Conservation (phyloP, 2,113 vertebrate species). For the Piprites chloris region DNA sequence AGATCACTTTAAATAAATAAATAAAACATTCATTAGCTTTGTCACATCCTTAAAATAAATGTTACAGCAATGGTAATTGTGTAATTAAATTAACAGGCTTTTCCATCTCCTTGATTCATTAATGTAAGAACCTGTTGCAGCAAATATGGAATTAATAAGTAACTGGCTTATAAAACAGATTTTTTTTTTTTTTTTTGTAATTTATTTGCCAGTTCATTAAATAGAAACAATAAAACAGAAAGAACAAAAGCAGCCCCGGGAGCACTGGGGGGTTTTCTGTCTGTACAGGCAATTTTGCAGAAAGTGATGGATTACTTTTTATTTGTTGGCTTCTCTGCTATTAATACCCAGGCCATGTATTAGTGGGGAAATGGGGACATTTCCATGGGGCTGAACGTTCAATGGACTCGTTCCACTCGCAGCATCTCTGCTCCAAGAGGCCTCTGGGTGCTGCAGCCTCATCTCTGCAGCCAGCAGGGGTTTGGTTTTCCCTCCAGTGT, state of each 20-base stretch:
- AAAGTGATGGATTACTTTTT: not conserved
- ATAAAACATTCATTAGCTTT: constrained; percentile 9
- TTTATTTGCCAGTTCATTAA: constrained; percentile 66
- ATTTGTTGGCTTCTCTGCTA: not conserved
- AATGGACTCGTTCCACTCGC: too few relatives aligned
- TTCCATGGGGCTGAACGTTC: too few relatives aligned
- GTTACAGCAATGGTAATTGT: constrained; percentile 26
- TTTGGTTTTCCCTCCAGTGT: too few relatives aligned
- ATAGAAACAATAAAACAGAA: constrained; percentile 43
- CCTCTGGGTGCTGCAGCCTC: too few relatives aligned
- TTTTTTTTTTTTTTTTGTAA: too few relatives aligned
- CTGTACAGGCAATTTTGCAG: not conserved
- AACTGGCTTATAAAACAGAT: constrained; percentile 11
- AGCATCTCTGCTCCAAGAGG: too few relatives aligned
- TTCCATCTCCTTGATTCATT: constrained; percentile 63
- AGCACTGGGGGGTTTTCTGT: not conserved
- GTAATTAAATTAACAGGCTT: constrained; percentile 60
- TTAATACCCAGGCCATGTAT: not conserved
- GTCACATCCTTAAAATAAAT: constrained; percentile 45
- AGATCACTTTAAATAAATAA: constrained; percentile 5
- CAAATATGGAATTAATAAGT: constrained; percentile 66
- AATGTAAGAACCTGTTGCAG: constrained; percentile 23
- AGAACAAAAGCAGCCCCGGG: not conserved
- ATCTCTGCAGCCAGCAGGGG: too few relatives aligned
- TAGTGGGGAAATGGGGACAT: not conserved